Percentiles rank a stretch among this genome's conserved stretches.
Conservation (phyloP, 2,888 invertebrate genomes). For the Dorcus hopei region DNA sequence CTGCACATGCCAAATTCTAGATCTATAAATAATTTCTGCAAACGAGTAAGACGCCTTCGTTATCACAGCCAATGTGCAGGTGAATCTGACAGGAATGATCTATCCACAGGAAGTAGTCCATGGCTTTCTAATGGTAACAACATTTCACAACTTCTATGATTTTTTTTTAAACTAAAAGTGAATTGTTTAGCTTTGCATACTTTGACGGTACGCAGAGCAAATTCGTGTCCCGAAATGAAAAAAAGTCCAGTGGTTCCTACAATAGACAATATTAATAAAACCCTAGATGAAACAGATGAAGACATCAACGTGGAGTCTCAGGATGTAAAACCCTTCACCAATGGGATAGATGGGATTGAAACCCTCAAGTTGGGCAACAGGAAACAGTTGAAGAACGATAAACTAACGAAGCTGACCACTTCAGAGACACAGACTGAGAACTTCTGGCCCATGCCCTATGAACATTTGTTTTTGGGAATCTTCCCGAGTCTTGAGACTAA, state of each 20-base stretch:
- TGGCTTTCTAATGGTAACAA: conserved; percentile 37
- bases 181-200: conserved; percentile 10
- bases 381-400: conserved; percentile 6
- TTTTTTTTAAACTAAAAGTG: neutral
- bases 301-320: conserved; percentile 24
- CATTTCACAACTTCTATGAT: neutral
- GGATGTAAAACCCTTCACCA: conserved; percentile 7
- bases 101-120: conserved; percentile 50
- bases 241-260: conserved; percentile 39
- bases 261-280: conserved; percentile 37
- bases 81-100: conserved; percentile 43
- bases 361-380: neutral
- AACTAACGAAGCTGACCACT: conserved; percentile 13
- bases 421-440: conserved; percentile 66
- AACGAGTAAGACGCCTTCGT: conserved; percentile 57
- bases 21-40: conserved; percentile 57
- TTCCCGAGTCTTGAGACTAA: conserved; percentile 50
- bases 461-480: conserved; percentile 70
- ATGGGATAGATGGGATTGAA: conserved; percentile 8
- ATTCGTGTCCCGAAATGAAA: conserved; percentile 65
- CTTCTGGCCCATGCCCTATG: conserved; percentile 69
- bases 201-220: conserved; percentile 56
- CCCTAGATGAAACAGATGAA: conserved; percentile 48
- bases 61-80: conserved; percentile 63
- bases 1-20: conserved; percentile 60